Conservation (phyloP, 2,888 invertebrate genomes). For the Rhopalosiphum nymphaeae region DNA sequence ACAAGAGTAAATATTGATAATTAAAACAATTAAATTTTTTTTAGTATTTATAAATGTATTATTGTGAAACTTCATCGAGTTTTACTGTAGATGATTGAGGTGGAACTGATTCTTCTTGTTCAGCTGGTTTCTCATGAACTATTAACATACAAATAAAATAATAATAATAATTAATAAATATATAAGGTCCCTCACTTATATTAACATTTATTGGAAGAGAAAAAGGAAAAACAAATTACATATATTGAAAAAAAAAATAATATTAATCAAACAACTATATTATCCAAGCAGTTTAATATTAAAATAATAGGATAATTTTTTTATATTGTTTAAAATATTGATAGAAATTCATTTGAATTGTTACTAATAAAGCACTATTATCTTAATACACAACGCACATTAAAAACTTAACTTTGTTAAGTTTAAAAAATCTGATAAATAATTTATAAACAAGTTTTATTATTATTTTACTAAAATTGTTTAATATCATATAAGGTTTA, state of each 20-base stretch:
- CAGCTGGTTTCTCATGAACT: constrained; percentile 39
- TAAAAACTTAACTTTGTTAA: not conserved
- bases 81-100: constrained; percentile 1
- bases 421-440: not conserved
- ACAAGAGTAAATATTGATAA: not conserved
- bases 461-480: not conserved
- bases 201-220: not conserved
- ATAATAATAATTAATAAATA: not conserved
- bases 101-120: constrained; percentile 19
- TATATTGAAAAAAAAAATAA: no score
- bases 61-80: constrained; percentile 36
- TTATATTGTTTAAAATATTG: not conserved
- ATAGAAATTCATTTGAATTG: not conserved
- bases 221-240: not conserved
- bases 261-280: not conserved
- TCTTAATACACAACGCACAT: not conserved
- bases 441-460: not conserved
- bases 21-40: not conserved
- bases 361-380: not conserved
- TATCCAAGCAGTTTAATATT: not conserved
- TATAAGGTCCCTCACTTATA: not conserved
- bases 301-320: not conserved
- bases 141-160: constrained; percentile 7
- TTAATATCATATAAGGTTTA: not conserved
- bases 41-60: not conserved